Base-by-base conservation (phyloP, 2,888 invertebrate species). In the Cecidostiba fungosa region DNA sequence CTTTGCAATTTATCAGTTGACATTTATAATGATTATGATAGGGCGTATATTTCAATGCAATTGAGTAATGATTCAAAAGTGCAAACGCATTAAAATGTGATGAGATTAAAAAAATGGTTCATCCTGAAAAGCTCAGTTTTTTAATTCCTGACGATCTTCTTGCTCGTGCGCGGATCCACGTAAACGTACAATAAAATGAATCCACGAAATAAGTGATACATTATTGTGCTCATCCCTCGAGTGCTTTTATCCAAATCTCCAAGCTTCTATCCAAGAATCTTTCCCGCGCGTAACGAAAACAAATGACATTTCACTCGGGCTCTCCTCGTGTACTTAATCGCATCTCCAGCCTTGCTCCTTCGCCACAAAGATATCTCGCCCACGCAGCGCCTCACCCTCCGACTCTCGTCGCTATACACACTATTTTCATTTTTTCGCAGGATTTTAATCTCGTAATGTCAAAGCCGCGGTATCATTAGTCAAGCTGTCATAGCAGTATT, bases 361-460 rank as follows among this genome's bases (percentile, higher is more conserved):
- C 70, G 70, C 83, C 82, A 79, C 88, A 88, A 78, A 50, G 80
- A 86, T 59, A 73, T 83, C 29, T 43, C 36, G 23, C 54, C 43
- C 47, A 39, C 73, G 32, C 72, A n/a, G 16, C 16, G 19, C 4
- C 72, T 29, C 16, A 6, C 69, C 19, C n/a, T 43, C 12, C 36
- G n/a, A 1, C 43, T 47, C 26, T 39, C n/a, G 26, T 47, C 82
- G 77, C 82, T 29, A 85, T 59, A 82, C 77, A 47, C 77, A 47
- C 77, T 79, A 86, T 86, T 88, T 87, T 82, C 87, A 85, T 87
- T 89, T 90, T 90, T 90, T 89, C 89, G 89, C 85, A 87, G 90
- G 90, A 92, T 91, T 93, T 93, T 93, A 93, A 93, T 93, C 92
- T 92, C 91, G 92, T 93, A 93, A 93, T 93, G 92, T 92, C 92